Percentiles rank a stretch among this genome's conserved stretches.
phyloP scores from a whole-genome alignment of 2,113 vertebrate species.

The Gallinago paraguaiae region DNA sequence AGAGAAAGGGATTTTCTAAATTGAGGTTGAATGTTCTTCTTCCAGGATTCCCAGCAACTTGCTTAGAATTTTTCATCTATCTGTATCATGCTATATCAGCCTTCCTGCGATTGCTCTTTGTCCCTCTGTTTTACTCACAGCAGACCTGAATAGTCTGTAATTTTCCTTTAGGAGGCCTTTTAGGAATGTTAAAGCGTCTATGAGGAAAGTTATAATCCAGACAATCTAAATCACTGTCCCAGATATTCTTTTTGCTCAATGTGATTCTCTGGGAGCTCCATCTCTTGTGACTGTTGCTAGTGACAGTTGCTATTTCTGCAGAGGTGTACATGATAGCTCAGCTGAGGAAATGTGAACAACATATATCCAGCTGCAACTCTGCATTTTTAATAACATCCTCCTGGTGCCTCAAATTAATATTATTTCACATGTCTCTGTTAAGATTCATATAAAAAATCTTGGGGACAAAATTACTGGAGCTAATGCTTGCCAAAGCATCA shows the following conservation, averaged over 20 bases:
- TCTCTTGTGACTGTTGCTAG: constrained; percentile 4
- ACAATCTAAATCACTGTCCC: constrained; percentile 18
- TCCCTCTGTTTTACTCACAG: background rate
- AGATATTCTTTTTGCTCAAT: background rate
- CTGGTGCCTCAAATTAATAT: background rate
- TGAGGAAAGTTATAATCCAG: background rate
- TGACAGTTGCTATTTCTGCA: constrained; percentile 35
- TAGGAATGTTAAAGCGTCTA: background rate
- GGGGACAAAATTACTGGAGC: background rate
- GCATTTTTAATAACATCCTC: background rate
- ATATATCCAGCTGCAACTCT: background rate
- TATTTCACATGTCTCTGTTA: background rate
- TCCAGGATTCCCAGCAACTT: background rate
- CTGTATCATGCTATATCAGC: background rate
- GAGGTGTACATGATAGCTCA: background rate
- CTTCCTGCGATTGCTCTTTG: background rate
- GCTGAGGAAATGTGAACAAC: background rate
- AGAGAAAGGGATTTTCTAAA: background rate
- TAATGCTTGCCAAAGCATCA: background rate
- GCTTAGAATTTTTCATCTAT: background rate
- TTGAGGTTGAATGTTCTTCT: background rate
- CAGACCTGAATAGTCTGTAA: background rate
- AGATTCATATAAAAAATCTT: background rate
- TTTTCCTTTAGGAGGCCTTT: constrained; percentile 25
- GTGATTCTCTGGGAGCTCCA: constrained; percentile 14